phyloP scores from a whole-genome alignment of 2,113 vertebrate species.

The Ochotona princeps region DNA sequence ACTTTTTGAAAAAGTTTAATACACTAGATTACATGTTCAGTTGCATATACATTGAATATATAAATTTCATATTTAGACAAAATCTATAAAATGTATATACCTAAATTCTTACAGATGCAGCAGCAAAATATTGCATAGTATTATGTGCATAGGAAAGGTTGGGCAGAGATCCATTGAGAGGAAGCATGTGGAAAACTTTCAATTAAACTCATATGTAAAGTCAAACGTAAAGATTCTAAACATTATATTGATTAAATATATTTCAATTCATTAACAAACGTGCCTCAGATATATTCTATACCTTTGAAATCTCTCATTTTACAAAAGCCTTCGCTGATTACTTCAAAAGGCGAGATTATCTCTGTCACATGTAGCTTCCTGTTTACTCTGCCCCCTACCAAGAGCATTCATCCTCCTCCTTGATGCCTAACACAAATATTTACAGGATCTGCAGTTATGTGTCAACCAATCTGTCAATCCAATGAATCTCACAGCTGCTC shows the following conservation, averaged over 20 bases:
- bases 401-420: background rate
- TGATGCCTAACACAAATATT: constrained; percentile 37
- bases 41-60: background rate
- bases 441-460: constrained; percentile 18
- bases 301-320: background rate
- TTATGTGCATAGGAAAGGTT: too few species aligned
- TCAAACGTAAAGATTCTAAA: background rate
- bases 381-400: background rate
- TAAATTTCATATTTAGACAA: background rate
- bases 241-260: too few species aligned
- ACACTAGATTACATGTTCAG: background rate
- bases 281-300: background rate
- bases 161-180: too few species aligned
- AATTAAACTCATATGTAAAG: background rate
- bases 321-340: background rate
- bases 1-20: background rate
- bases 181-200: background rate
- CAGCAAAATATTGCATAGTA: background rate
- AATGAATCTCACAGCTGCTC: background rate
- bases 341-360: background rate
- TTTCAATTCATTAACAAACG: too few species aligned
- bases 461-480: constrained; percentile 30
- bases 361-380: background rate
- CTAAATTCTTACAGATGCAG: background rate
- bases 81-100: background rate